Percentiles rank a stretch among this genome's conserved stretches.
Conservation (phyloP, 2,797 vertebrate genomes). For the Ctenosaura bakeri region DNA sequence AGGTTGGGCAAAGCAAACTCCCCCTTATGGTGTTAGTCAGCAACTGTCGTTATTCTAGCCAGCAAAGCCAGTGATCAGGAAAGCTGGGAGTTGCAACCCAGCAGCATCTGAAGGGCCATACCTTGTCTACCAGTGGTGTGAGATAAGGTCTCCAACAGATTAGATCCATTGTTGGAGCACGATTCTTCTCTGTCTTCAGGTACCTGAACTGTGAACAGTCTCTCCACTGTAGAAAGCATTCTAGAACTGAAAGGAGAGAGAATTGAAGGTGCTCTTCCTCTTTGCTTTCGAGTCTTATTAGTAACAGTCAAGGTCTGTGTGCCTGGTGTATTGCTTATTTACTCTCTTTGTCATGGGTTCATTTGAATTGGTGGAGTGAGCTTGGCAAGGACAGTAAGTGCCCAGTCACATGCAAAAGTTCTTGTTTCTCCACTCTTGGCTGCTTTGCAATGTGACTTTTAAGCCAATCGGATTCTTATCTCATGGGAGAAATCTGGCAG, state of each 20-base stretch:
- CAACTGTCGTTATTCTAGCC: too few relatives aligned
- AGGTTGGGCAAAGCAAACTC: too few relatives aligned
- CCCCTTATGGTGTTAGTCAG: too few relatives aligned
- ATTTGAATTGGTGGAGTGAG: background rate
- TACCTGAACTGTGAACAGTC: background rate
- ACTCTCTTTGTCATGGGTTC: background rate
- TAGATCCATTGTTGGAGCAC: background rate
- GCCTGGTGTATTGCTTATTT: background rate
- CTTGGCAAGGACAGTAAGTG: background rate
- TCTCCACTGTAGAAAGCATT: background rate
- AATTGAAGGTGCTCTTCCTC: background rate
- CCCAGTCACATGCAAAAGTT: background rate
- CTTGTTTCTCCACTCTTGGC: background rate
- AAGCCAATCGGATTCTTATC: background rate
- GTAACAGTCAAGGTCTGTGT: background rate
- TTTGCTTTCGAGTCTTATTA: background rate
- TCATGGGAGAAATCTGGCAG: slow-evolving; percentile 25
- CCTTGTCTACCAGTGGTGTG: background rate
- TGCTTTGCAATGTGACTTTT: background rate
- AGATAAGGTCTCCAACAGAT: background rate
- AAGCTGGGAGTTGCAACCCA: too few relatives aligned
- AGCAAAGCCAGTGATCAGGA: too few relatives aligned
- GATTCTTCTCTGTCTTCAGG: background rate
- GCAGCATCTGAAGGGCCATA: too few relatives aligned
- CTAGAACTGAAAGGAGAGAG: background rate